These are phyloP conservation scores for Gymnothorax javanicus DNA, from an alignment of 2,797 vertebrate species.

Conservation along the genomic window DNA sequence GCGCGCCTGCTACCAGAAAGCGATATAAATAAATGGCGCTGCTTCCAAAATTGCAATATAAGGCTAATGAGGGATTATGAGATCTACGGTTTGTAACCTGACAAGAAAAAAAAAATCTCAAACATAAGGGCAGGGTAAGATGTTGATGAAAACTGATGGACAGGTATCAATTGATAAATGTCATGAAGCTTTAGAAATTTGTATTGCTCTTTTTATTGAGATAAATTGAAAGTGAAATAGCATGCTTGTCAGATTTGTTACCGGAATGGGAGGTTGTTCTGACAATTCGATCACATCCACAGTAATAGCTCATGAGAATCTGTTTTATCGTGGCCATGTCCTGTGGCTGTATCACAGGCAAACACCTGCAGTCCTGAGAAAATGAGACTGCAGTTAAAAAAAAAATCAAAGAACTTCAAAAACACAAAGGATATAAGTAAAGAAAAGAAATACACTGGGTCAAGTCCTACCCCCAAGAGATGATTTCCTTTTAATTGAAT, in stretches of 20 bases:
- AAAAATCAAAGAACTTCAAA: background rate
- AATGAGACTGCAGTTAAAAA: conserved; percentile 14
- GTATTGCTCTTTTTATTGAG: background rate
- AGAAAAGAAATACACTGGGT: conserved; percentile 21
- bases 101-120: background rate
- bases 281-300: conserved; percentile 44
- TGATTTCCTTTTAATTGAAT: conserved; percentile 31
- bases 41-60: background rate
- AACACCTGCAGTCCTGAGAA: conserved; percentile 46
- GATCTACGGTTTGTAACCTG: background rate
- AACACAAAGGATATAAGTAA: conserved; percentile 28
- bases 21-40: background rate
- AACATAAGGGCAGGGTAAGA: background rate
- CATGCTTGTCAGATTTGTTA: conserved; percentile 42
- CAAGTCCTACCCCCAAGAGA: conserved; percentile 2
- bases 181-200: conserved; percentile 31
- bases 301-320: conserved; percentile 45
- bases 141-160: conserved; percentile 1
- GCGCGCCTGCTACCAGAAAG: background rate
- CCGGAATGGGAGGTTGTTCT: conserved; percentile 39
- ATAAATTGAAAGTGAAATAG: conserved; percentile 44
- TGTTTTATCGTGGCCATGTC: conserved; percentile 36
- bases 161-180: conserved; percentile 11
- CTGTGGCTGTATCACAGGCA: conserved; percentile 39
- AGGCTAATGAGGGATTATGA: conserved; percentile 11